These are phyloP conservation scores for Drosophila mimica DNA, from an alignment of 2,888 invertebrate species.

Conservation along the genomic window DNA sequence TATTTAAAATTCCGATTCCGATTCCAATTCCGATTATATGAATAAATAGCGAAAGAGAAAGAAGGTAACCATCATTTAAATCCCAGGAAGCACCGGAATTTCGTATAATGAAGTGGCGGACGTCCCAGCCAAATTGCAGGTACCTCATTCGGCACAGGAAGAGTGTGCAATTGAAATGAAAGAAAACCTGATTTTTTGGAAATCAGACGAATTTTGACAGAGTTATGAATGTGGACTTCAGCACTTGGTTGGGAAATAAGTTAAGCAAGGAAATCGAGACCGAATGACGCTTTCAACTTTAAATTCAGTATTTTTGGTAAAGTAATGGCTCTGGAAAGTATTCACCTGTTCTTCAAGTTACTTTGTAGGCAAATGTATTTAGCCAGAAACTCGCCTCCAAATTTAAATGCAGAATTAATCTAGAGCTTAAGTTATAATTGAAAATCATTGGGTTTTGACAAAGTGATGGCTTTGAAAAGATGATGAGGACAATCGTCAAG, in stretches of 20 bases:
- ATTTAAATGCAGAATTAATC: too few species aligned
- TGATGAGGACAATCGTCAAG: slow-evolving; percentile 2
- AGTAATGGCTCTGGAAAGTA: neutral
- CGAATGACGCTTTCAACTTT: neutral
- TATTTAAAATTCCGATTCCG: neutral
- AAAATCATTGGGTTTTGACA: neutral
- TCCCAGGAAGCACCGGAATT: neutral
- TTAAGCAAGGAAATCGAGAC: neutral
- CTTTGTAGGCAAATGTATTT: neutral
- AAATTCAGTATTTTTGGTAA: neutral
- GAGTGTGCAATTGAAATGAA: too few species aligned
- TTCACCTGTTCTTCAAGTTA: neutral
- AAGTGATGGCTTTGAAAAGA: neutral
- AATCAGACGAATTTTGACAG: neutral
- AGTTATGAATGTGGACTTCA: neutral
- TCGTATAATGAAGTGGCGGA: neutral
- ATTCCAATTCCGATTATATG: neutral
- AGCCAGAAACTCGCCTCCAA: neutral
- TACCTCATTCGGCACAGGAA: too few species aligned
- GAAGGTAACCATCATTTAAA: neutral
- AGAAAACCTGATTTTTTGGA: neutral
- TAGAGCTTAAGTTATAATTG: neutral
- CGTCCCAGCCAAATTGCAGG: neutral
- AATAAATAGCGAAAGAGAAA: neutral
- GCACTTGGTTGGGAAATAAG: neutral